These are phyloP conservation scores for Sylvilagus bachmani DNA, from an alignment of 2,113 vertebrate genomes.

Conservation along the genomic window DNA sequence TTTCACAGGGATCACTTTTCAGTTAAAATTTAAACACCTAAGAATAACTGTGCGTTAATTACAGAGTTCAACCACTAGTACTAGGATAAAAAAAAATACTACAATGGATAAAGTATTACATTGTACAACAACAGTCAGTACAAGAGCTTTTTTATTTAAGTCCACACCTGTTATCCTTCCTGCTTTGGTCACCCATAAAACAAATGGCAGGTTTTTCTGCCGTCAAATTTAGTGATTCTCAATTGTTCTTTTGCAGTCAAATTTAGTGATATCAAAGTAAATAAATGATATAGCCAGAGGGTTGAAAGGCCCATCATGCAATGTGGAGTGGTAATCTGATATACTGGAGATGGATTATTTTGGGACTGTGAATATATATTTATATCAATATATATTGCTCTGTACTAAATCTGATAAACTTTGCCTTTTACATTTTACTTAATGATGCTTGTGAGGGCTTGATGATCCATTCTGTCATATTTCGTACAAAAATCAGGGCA, in stretches of 20 bases:
- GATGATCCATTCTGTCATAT: conserved; percentile 62
- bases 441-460: conserved; percentile 68
- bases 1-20: too few species aligned
- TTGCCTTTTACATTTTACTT: conserved; percentile 63
- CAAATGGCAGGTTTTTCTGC: conserved; percentile 65
- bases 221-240: conserved; percentile 58
- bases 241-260: neutral
- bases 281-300: conserved; percentile 60
- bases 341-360: conserved; percentile 75
- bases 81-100: too few species aligned
- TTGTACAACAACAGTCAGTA: too few species aligned
- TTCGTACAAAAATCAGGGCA: conserved; percentile 55
- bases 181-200: conserved; percentile 29
- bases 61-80: too few species aligned
- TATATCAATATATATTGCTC: conserved; percentile 60
- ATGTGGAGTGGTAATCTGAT: conserved; percentile 56
- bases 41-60: too few species aligned
- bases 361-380: conserved; percentile 43
- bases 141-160: neutral
- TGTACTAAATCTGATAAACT: conserved; percentile 56
- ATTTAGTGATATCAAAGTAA: conserved; percentile 73
- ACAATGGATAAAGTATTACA: too few species aligned
- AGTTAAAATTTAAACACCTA: too few species aligned
- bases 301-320: conserved; percentile 70
- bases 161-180: neutral